Evolutionary conservation across 2,888 invertebrate genomes (phyloP), one percentile per base, ranked within the genome.

Genomic region (Zaprionus obscuricornis): DNA sequence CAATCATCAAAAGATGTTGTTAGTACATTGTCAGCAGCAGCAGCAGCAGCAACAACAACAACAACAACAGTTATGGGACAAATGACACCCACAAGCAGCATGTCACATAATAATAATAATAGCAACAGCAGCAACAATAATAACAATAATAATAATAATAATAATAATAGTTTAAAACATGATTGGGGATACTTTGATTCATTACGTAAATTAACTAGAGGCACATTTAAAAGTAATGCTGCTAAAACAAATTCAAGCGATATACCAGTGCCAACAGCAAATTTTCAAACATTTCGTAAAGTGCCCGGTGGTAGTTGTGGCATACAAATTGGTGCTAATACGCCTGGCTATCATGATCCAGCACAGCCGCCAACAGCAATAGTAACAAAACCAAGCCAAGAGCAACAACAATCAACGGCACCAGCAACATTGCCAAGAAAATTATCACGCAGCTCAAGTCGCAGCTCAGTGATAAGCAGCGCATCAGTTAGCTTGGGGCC

Each of bases 231-330:
- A 57, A 88, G 85, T 66, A 88, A 83, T 65, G 45, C 79, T 87
- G 88, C 81, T 3, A 92, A 92, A 70, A 68, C 88, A 5, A 69
- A 16, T 11, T 88, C 89, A 5, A 90, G 90, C 72, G 91, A 92
- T 84, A 92, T 93, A 51, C 95, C 95, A 0, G 94, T 95, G 34
- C 95, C 95, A 20, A 95, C 96, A 0, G 94, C 95, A 40, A 95
- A 95, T 86, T 95, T 94, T 90, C 92, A 95, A 70, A 95, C 94
- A 82, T 94, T 94, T 86, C 91, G 95, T 76, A 93, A 94, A 85
- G 93, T 92, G 57, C 91, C 92, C 22, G 92, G 93, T 8, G 92
- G 93, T 31, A 89, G 89, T 66, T 91, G 79, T 77, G 91, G 79
- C 70, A 88, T 83, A 67, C 90, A 88, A 83, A 90, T 90, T 10